These are phyloP conservation scores for Eulemur rubriventer DNA, from an alignment of 2,797 vertebrate species.

Conservation along the genomic window DNA sequence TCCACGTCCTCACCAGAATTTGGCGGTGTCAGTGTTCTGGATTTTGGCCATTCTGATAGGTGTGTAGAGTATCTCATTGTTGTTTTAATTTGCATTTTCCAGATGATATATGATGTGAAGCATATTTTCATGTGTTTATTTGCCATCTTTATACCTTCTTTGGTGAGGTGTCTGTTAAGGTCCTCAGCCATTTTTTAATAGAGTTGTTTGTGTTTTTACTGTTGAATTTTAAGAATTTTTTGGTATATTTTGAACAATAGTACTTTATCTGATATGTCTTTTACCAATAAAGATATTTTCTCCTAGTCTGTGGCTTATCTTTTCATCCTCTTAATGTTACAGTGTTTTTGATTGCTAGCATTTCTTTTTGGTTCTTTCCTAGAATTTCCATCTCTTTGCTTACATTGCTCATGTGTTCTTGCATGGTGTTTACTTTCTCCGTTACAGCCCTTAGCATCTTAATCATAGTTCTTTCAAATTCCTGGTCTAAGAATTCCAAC, in stretches of 20 bases:
- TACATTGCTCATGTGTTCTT: background rate
- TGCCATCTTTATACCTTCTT: background rate
- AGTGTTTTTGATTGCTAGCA: background rate
- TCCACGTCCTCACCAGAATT: background rate
- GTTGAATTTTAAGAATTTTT: background rate
- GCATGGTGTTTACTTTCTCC: too few species aligned
- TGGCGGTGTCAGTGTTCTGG: background rate
- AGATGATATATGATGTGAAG: background rate
- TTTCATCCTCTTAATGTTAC: background rate
- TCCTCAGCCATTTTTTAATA: background rate
- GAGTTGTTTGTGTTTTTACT: background rate
- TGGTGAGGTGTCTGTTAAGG: background rate
- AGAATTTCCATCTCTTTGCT: background rate
- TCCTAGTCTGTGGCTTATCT: background rate
- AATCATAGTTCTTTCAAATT: too few species aligned
- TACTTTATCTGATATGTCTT: background rate
- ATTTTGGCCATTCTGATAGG: background rate
- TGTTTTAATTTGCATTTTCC: background rate
- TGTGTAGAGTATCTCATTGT: background rate
- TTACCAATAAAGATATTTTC: background rate
- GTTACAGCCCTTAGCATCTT: background rate
- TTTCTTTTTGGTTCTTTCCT: background rate
- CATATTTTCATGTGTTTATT: background rate
- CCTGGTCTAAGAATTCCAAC: too few species aligned
- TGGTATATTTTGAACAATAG: background rate